Base-by-base conservation (phyloP, 2,888 invertebrate species). In the Drosophila macrospina region DNA sequence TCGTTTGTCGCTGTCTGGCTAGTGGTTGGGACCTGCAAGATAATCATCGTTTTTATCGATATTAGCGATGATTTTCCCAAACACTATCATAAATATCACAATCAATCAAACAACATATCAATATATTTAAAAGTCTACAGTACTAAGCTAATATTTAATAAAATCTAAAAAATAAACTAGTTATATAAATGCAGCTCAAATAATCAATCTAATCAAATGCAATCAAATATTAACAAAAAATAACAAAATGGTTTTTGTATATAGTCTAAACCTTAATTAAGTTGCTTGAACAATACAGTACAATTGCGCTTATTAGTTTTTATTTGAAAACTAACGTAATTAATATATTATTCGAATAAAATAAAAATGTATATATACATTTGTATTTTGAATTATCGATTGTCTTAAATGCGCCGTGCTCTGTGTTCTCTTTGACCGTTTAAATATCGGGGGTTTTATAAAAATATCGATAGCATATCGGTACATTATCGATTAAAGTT, bases 1-100 rank as follows among this genome's bases (percentile, higher is more conserved):
- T 75, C 75, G 74, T 71, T 59, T 71, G 67, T 74, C 67, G 74
- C 71, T 67, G 62, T 60, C 61, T 69, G 51, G 65, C 32, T 74
- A 75, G 74, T 74, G 74, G 62, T 60, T 51, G 70, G 15, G 39
- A 44, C 39, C 8, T 62, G 16, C 15, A 20, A n/a, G 26, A 51
- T 24, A 45, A 44, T 16, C 42, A 63, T 66, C 55, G 54, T 16
- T 42, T 4, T 13, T 8, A 65, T 66, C 70, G 74, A 70, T 59
- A 41, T 6, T 44, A 48, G 47, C 47, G 56, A n/a, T 55, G 10
- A 8, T n/a, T 15, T 8, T 13, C 10, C 13, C 15, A 11, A 10
- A 2, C 8, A 5, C 15, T 11, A 30, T 24, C n/a, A 11, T 5
- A 41, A 36, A 11, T 13, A 54, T 70, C 42, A 42, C 4, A 10